These are phyloP conservation scores for Syngnathus rostellatus DNA, from an alignment of 2,797 vertebrate species.

Conservation along the genomic window DNA sequence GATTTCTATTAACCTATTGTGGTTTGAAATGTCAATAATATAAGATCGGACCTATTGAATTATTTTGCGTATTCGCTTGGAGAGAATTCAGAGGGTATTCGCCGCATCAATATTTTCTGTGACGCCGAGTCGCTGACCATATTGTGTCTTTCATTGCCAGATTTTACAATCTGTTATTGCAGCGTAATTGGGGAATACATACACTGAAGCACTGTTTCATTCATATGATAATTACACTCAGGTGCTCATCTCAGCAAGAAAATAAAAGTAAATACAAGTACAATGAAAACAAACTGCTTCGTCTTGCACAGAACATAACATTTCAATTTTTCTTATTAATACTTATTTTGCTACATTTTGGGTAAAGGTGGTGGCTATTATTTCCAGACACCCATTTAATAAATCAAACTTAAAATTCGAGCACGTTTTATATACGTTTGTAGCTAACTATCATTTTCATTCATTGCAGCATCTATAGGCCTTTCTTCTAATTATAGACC, in stretches of 20 bases:
- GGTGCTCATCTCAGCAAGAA: not conserved
- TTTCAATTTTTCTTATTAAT: not conserved
- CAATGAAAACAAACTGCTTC: not conserved
- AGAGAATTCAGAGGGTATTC: slow-evolving; percentile 11
- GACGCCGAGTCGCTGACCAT: slow-evolving; percentile 11
- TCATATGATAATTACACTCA: not conserved
- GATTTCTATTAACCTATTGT: not conserved
- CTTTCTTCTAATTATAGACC: not conserved
- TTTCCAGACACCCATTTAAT: no score
- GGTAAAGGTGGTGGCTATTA: not conserved
- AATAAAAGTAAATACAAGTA: not conserved
- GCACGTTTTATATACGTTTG: not conserved
- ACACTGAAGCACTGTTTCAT: not conserved
- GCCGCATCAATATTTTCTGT: slow-evolving; percentile 25
- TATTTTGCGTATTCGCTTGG: not conserved
- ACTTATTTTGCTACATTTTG: not conserved
- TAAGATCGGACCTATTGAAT: not conserved
- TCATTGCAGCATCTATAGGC: not conserved
- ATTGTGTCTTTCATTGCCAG: slow-evolving; percentile 20
- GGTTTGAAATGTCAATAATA: not conserved
- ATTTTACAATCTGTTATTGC: slow-evolving; percentile 11
- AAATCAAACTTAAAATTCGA: no score
- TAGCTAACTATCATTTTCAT: not conserved
- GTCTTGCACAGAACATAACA: not conserved
- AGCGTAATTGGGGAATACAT: not conserved